Base-by-base conservation (phyloP, 2,888 invertebrate genomes). In the Cheilosia impressa region DNA sequence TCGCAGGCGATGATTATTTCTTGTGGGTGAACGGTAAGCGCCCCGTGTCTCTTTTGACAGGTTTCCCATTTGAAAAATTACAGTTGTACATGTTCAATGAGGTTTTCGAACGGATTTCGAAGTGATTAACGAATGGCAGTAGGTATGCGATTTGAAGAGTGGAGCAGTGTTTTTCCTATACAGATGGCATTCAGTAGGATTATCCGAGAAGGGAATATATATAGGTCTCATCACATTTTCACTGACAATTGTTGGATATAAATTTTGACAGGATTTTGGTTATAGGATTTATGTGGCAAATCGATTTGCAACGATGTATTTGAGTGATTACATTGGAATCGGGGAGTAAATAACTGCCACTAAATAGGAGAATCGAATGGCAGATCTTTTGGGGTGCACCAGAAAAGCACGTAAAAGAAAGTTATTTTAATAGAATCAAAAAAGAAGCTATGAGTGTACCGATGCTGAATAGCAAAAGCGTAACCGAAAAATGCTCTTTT, bases 1-100 rank as follows among this genome's bases (percentile, higher is more conserved):
- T 75, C 53, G 52, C 47, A 45, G 65, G 52, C 50, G 58, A 71
- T 31, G 58, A 73, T 79, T 63, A 68, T 66, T 73, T 73, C 50
- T 66, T 72, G 60, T 66, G 55, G 62, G 73, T 58, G 47, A 73
- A 81, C 53, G 71, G 76, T 75, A 50, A 65, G 75, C 81, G 52
- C 80, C 55, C 68, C 81, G 3, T 47, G 72, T 81, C 76, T 71
- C 50, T 45, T 77, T 81, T 81, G 85, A 85, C 76, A 81, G 85
- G 71, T 71, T 76, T 55, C 41, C 45, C 69, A 43, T 85, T 81
- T 81, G 85, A 85, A 85, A 85, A 85, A 85, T 85, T 76, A 81
- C 77, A 72, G 72, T 81, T 77, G 85, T 71, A 81, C 85, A 85
- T 85, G 85, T 60, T 81, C 81, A 62, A 85, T 81, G 81, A 85